Base-by-base conservation (phyloP, 2,113 vertebrate genomes). In the Chrysochloris asiatica region DNA sequence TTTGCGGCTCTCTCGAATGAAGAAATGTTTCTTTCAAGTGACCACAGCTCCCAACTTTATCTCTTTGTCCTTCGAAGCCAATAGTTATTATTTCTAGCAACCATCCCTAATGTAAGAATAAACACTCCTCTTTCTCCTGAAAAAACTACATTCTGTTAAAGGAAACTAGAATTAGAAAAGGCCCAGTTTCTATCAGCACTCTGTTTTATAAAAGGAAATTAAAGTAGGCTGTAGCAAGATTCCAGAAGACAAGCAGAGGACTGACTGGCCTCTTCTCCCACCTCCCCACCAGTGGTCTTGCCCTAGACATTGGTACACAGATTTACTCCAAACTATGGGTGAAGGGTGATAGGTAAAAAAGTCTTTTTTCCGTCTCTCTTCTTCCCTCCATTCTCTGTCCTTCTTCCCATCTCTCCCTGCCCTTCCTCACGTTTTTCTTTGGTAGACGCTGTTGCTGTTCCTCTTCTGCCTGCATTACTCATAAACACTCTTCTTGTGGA, bases 51-150 rank as follows among this genome's bases (percentile, higher is more conserved):
- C 72, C 59, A 67, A 78, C 36, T 65, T 69, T 88, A 82, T 72
- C 69, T 88, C 61, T 73, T n/a, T 79, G 48, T 75, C 69, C 54
- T 86, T 67, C 43, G 80, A 83, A 92, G 87, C 59, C 1, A 0
- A 38, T 26, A 56, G 41, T 79, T 84, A 69, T 89, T 87, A 81
- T 87, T 93, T 73, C 86, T 52, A 90, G 79, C 19, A 77, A 8
- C 52, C 52, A 77, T 84, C 67, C 72, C 52, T 85, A 90, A 82
- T 26, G 79, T 67, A 77, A 61, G 52, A 65, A 56, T 65, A 82
- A 87, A 84, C 4, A 38, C n/a, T n/a, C 26, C 10, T 54, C 65
- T 45, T 90, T 88, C 45, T 61, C 54, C 67, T 21, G 0, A 38
- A 79, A 88, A 24, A 76, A 45, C 19, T 56, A 22, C 19, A 7